Base-by-base conservation (phyloP, 2,797 vertebrate species). In the Argentina silus region DNA sequence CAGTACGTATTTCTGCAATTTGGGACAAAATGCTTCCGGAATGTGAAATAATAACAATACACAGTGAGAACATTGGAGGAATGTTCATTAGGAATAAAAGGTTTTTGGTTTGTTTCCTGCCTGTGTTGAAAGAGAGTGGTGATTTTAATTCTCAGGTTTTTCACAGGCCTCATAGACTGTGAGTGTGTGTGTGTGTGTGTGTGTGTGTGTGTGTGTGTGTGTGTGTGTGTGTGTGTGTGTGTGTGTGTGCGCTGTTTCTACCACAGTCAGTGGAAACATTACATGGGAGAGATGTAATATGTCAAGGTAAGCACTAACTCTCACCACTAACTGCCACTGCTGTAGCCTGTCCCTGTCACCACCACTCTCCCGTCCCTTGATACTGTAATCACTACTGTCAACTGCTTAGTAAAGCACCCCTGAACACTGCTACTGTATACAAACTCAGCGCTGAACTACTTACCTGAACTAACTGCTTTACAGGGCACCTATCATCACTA, bases 41-140 rank as follows among this genome's bases (percentile, higher is more conserved):
- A 72, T 74, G 80, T 56, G 80, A 83, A 90, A 87, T 85, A 85
- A 86, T 73, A 88, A 88, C 78, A 88, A 84, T 82, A 68, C 64
- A 73, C 73, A 79, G 83, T 86, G 81, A 85, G 83, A 88, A 86
- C 82, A 80, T 85, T 74, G 64, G 67, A 69, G 65, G 84, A 60
- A 73, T 61, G 61, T 78, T 75, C 72, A 62, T 70, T 78, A 74
- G 64, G 73, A 84, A 76, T 73, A 72, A 76, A 69, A 80, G 51
- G 55, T 70, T 60, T 42, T 43, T n/a, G 0, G 17, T n/a, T 53
- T 62, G 71, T 63, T 80, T 81, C 61, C 78, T 79, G 73, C 21
- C 63, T 17, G 74, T 76, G 78, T 80, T 73, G 72, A 80, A 70
- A 80, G 79, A 23, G 11, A 74, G 67, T 6, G 50, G 48, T 15